Evolutionary conservation across 2,113 vertebrate species (phyloP).

Genomic region (Psilopsiagon aymara): DNA sequence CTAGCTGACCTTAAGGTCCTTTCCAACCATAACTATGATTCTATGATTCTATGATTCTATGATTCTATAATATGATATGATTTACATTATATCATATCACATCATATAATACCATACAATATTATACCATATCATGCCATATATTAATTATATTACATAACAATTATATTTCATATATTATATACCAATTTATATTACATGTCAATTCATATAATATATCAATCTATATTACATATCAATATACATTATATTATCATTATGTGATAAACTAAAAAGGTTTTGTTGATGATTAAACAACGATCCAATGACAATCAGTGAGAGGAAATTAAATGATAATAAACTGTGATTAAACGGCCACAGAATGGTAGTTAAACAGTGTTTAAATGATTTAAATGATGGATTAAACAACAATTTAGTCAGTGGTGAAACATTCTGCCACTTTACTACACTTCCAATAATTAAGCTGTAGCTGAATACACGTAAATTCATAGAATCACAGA

Average conservation of each 20-base stretch:
- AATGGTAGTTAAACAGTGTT: not conserved
- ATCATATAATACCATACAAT: too few relatives aligned
- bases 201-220: not conserved
- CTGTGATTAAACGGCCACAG: fast-evolving
- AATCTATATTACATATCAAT: not conserved
- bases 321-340: not conserved
- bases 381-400: not conserved
- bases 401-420: not conserved
- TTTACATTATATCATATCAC: not conserved
- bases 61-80: not conserved
- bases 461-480: not conserved
- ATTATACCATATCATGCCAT: too few relatives aligned
- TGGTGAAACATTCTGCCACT: not conserved
- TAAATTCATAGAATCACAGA: not conserved
- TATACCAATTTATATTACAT: not conserved
- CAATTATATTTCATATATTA: too few relatives aligned
- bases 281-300: not conserved
- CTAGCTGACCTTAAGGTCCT: too few relatives aligned
- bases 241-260: fast-evolving
- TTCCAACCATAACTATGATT: too few relatives aligned
- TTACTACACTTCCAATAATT: not conserved
- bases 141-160: too few relatives aligned
- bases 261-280: not conserved
- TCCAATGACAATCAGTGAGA: not conserved
- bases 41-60: not conserved